These are phyloP conservation scores for Torymus tubicola DNA, from an alignment of 2,888 invertebrate species.

Conservation along the genomic window DNA sequence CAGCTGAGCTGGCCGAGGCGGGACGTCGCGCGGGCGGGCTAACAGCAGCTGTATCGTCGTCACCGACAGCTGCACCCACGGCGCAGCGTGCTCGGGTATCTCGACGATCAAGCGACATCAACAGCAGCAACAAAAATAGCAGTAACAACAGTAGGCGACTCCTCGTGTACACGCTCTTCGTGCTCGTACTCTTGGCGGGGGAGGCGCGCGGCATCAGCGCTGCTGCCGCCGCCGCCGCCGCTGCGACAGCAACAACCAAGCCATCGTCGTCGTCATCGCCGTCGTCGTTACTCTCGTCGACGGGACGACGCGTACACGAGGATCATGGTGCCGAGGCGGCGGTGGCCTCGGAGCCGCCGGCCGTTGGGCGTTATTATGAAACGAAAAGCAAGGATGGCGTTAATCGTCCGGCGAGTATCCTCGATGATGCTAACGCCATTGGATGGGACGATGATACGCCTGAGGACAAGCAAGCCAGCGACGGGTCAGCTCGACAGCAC, in stretches of 20 bases:
- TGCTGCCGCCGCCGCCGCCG: not conserved
- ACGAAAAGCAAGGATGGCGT: no score
- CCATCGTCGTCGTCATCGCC: no score
- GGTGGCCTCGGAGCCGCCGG: no score
- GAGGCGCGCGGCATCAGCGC: slow-evolving; percentile 19
- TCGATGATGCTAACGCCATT: no score
- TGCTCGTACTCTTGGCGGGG: slow-evolving; percentile 12
- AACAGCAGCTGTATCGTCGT: no score
- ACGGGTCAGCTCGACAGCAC: slow-evolving; percentile 15
- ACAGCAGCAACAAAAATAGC: slow-evolving; percentile 19
- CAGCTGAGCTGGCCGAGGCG: slow-evolving; percentile 54
- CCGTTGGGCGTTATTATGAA: no score
- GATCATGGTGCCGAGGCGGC: no score
- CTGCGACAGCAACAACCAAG: not conserved
- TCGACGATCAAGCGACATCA: slow-evolving; percentile 28
- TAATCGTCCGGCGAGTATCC: no score
- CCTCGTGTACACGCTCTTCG: slow-evolving; percentile 1
- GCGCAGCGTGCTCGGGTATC: slow-evolving; percentile 26
- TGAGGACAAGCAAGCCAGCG: not conserved
- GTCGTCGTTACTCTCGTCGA: no score
- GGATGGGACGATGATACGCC: no score
- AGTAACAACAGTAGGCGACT: slow-evolving; percentile 12
- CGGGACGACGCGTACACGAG: no score
- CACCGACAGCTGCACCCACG: slow-evolving; percentile 46
- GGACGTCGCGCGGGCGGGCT: no score